Evolutionary conservation across 2,888 invertebrate genomes (phyloP), one percentile per base, ranked within the genome.

Genomic region (Carterocephalus palaemon): DNA sequence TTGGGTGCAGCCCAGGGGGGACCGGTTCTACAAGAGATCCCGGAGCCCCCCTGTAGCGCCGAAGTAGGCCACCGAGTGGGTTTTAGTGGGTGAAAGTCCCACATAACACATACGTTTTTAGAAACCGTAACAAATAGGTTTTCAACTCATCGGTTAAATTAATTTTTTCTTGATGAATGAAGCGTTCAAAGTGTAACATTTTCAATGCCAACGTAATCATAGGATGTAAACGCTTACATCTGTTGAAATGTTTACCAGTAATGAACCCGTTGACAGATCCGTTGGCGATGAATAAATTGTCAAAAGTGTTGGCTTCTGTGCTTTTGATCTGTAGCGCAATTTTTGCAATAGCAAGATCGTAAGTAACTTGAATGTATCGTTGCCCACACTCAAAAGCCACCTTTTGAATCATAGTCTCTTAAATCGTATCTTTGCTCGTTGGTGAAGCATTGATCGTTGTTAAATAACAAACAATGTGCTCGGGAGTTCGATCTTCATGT

Each of bases 201-300:
- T 54, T 33, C 8, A 53, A 24, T 8, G 39, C 53, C n/a, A 51
- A 3, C 10, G 50, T 20, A 29, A 54, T 17, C 23, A 56, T 16
- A 20, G 54, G 50, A 46, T 56, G 54, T 4, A 54, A 24, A 13
- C 50, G 28, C 47, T 62, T 61, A 26, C 63, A 66, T 3, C 62
- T 47, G 36, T 65, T 66, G 28, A 59, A 67, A 47, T 64, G 59
- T 46, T 64, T 66, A 17, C 66, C 56, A 5, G 53, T 55, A n/a
- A 63, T 17, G 52, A 65, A 66, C 17, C 63, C 55, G 43, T 56
- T 56, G n/a, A 57, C 49, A 0, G 65, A 67, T 4, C 64, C 62
- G 1, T 12, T 38, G 2, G 62, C 62, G 48, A 66, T 51, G 26
- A 64, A 64, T 41, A 63, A 43, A 34, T 56, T 50, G 39, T 62